Evolutionary conservation across 1,140 invertebrate genomes (phyloP).

Genomic region (Drosophila watanabei): DNA sequence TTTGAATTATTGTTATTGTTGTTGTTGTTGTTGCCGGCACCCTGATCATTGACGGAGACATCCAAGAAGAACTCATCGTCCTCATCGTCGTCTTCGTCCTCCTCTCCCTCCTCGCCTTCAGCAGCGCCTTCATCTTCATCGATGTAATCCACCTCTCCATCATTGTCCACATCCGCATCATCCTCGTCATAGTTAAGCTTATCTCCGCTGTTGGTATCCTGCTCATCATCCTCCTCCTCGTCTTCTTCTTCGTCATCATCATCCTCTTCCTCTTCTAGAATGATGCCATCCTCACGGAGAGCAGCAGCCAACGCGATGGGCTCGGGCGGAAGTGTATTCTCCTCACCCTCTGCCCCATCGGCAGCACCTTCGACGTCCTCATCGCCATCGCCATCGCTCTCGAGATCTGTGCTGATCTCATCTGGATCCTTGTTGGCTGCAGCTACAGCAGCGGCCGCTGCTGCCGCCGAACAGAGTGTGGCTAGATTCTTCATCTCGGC

Average conservation of each 20-base stretch:
- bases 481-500: slow-evolving; percentile 81
- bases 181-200: slow-evolving; percentile 67
- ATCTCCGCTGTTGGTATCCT: slow-evolving; percentile 68
- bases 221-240: slow-evolving; percentile 51
- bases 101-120: slow-evolving; percentile 58
- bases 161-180: slow-evolving; percentile 53
- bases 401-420: slow-evolving; percentile 39
- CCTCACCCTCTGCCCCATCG: slow-evolving; percentile 50
- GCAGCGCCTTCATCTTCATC: slow-evolving; percentile 66
- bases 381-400: slow-evolving; percentile 44
- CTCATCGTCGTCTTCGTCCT: slow-evolving; percentile 61
- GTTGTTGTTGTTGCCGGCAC: slow-evolving; percentile 28
- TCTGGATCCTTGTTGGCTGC: slow-evolving; percentile 50
- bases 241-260: slow-evolving; percentile 65
- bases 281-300: slow-evolving; percentile 61
- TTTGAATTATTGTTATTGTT: slow-evolving; percentile 48
- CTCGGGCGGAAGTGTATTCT: slow-evolving; percentile 69
- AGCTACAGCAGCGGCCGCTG: slow-evolving; percentile 72
- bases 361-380: slow-evolving; percentile 32
- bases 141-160: slow-evolving; percentile 70
- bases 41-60: slow-evolving; percentile 54
- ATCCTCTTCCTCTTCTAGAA: slow-evolving; percentile 69
- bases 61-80: slow-evolving; percentile 68
- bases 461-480: slow-evolving; percentile 77
- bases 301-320: slow-evolving; percentile 61